Percentiles rank a stretch among this genome's conserved stretches.
phyloP scores from a whole-genome alignment of 1,140 invertebrate species.

The Telenomus remus region DNA sequence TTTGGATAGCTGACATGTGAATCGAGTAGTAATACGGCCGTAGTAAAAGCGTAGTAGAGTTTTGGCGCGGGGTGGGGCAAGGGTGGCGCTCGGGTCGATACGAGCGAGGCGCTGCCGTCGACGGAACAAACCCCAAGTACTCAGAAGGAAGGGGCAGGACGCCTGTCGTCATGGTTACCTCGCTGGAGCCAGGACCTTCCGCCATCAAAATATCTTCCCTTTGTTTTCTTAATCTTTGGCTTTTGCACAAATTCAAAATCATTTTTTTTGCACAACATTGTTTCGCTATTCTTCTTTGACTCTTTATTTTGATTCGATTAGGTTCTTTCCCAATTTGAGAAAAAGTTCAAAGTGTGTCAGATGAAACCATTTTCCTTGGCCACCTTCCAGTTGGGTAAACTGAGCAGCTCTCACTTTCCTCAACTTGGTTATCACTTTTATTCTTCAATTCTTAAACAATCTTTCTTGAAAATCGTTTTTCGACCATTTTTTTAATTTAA shows the following conservation, averaged over 20 bases:
- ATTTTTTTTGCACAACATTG: conserved; percentile 13
- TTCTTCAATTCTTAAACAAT: neutral
- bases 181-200: conserved; percentile 55
- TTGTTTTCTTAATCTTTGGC: no score
- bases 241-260: no score
- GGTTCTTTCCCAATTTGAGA: no score
- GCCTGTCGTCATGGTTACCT: conserved; percentile 64
- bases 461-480: no score
- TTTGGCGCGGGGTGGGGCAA: conserved; percentile 9
- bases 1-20: conserved; percentile 23
- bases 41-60: conserved; percentile 46
- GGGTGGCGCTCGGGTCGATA: conserved; percentile 51
- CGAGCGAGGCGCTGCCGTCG: conserved; percentile 43
- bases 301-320: no score
- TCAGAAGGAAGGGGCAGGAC: conserved; percentile 40
- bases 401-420: neutral
- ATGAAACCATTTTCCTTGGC: neutral
- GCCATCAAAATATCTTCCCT: conserved; percentile 49
- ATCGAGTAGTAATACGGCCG: conserved; percentile 46
- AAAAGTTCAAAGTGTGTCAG: conserved; percentile 6
- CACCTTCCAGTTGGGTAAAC: neutral
- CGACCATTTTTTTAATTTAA: no score
- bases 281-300: no score
- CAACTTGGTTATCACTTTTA: neutral
- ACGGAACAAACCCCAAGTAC: conserved; percentile 2